Evolutionary conservation across 2,797 vertebrate species (phyloP).

Genomic region (Clarias platycephalus): DNA sequence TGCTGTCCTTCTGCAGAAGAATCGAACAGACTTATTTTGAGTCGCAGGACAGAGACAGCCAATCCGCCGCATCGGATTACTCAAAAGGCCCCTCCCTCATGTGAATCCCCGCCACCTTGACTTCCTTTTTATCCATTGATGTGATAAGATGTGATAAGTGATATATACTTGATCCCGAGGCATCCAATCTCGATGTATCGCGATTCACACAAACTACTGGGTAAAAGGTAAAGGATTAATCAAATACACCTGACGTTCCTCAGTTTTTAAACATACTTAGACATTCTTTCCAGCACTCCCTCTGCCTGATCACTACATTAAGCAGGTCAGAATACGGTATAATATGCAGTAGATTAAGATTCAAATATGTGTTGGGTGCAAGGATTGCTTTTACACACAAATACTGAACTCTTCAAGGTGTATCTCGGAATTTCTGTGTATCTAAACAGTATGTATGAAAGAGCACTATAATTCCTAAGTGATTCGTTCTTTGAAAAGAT

Average conservation of each 20-base stretch:
- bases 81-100: slow-evolving; percentile 57
- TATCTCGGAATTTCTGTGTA: neutral
- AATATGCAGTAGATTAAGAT: neutral
- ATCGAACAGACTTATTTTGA: slow-evolving; percentile 95
- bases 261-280: slow-evolving; percentile 29
- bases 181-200: neutral
- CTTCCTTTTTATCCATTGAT: neutral
- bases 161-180: neutral
- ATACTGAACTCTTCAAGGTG: neutral
- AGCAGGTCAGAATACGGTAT: neutral
- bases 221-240: neutral
- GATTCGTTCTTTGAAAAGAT: neutral
- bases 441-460: neutral
- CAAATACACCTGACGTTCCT: slow-evolving; percentile 17
- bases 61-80: slow-evolving; percentile 55
- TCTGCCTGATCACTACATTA: neutral
- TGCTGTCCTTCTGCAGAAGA: slow-evolving; percentile 90
- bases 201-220: slow-evolving; percentile 1
- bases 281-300: slow-evolving; percentile 2
- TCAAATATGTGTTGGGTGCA: neutral
- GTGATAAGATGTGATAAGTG: neutral
- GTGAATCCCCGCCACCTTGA: neutral
- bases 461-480: neutral
- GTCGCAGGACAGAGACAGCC: slow-evolving; percentile 72
- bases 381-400: slow-evolving; percentile 14